A percentile compares a stretch with the other conserved stretches of the same genome.
Evolutionary conservation across 2,888 invertebrate species (phyloP).

Genomic region (Campopleginae sp.): DNA sequence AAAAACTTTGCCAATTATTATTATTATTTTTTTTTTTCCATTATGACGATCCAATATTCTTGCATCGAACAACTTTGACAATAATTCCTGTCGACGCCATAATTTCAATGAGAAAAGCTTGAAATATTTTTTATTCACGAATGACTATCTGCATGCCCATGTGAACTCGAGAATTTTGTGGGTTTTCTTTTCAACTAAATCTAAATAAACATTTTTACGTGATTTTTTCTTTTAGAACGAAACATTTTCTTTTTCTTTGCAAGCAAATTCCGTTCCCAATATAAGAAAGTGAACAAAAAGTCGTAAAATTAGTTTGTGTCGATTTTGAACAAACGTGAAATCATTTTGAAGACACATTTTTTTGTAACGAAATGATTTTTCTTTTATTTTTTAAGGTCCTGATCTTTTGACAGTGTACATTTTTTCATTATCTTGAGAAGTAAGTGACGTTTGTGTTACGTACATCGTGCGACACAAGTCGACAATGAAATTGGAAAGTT

Average conservation of each 20-base stretch:
- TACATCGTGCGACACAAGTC: not conserved
- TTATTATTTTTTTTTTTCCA: not conserved
- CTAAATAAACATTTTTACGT: not conserved
- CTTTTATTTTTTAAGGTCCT: not conserved
- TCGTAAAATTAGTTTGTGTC: too few species aligned
- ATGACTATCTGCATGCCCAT: not conserved
- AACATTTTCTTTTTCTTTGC: not conserved
- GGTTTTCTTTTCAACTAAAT: not conserved
- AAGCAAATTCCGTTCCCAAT: not conserved
- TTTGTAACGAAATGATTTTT: not conserved
- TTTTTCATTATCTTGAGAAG: not conserved
- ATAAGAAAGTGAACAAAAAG: too few species aligned
- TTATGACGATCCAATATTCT: too few species aligned
- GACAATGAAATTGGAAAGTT: not conserved
- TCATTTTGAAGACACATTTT: not conserved
- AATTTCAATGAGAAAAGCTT: conserved; percentile 76
- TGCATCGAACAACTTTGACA: too few species aligned
- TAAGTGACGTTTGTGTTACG: not conserved
- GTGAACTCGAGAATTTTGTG: not conserved
- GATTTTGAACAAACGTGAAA: too few species aligned
- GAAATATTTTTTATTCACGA: not conserved
- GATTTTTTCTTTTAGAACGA: not conserved
- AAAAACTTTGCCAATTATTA: not conserved
- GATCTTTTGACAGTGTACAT: not conserved
- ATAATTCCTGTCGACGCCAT: conserved; percentile 77